Evolutionary conservation across 2,888 invertebrate genomes (phyloP), one percentile per base, ranked within the genome.

Genomic region (Eilema depressum): DNA sequence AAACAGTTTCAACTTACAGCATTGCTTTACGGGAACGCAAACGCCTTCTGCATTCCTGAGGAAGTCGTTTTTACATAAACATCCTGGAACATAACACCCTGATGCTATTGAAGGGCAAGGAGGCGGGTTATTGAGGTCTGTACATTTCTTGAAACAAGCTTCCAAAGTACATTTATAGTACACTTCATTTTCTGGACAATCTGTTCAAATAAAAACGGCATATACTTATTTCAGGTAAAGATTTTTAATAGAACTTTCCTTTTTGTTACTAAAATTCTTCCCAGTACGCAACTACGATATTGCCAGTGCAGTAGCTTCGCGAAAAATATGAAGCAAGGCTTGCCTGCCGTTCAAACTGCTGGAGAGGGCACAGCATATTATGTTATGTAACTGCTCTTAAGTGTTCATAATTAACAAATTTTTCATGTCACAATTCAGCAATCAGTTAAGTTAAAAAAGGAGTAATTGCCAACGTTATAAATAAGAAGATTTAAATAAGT

Each of bases 101-200:
- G 83, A 4, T 2, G 76, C 28, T 4, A 88, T 70, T 0, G 68
- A 8, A 0, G 86, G 79, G 26, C 88, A 89, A 0, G 86, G 80
- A 2, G 80, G 77, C 1, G 76, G 75, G 0, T 28, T 68, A 25
- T 70, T 77, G 3, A 87, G 66, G 57, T 89, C 73, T 0, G 73
- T 23, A 61, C 89, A 89, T 0, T 66, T 80, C 56, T 81, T 85
- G 20, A 70, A 82, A 63, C 89, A 89, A 2, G 75, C 75, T 47
- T 79, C 80, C 14, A 76, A 69, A 0, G 74, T 68, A 69, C 89
- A 89, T 72, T 84, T 83, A 64, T 85, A 81, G 74, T 86, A 89
- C 11, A 62, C 61, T 61, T 89, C 89, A 33, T 87, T 83, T 25
- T 68, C 37, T 0, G 86, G 83, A 57, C 89, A 85, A 62, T 80